Evolutionary conservation across 2,888 invertebrate genomes (phyloP).

Genomic region (Ormyrus pomaceus): DNA sequence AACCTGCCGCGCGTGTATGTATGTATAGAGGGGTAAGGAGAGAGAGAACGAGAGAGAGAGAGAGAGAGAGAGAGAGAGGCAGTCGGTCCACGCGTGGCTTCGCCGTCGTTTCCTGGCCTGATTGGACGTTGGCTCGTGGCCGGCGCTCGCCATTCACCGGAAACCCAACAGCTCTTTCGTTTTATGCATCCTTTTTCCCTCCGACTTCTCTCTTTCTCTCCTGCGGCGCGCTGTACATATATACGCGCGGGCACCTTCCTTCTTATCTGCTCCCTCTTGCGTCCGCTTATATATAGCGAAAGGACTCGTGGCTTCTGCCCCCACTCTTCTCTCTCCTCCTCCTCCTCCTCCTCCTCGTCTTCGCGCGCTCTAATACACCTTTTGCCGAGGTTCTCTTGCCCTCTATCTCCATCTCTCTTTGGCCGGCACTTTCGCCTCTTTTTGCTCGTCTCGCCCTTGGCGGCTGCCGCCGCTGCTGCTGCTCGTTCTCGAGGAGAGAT

Average conservation of each 20-base stretch:
- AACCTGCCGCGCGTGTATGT: too few species aligned
- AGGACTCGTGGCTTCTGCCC: conserved; percentile 23
- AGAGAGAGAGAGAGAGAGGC: conserved; percentile 43
- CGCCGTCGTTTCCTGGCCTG: conserved; percentile 71
- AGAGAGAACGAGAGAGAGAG: conserved; percentile 24
- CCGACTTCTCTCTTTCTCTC: conserved; percentile 41
- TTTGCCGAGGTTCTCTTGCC: neutral
- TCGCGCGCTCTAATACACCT: neutral
- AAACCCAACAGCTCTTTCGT: conserved; percentile 60
- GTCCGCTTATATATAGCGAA: conserved; percentile 16
- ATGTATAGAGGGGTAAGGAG: neutral
- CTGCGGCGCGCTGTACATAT: conserved; percentile 8
- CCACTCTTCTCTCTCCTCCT: conserved; percentile 26
- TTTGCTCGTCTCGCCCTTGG: conserved; percentile 49
- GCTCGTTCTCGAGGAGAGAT: conserved; percentile 31
- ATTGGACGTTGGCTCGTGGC: conserved; percentile 76
- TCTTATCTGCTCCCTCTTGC: conserved; percentile 13
- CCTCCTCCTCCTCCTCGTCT: conserved; percentile 8
- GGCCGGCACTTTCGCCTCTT: conserved; percentile 50
- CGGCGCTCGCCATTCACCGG: conserved; percentile 72
- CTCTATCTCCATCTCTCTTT: conserved; percentile 30
- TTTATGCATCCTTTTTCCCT: conserved; percentile 35
- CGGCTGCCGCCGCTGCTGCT: conserved; percentile 30
- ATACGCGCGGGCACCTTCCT: neutral
- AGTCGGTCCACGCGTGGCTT: conserved; percentile 72